Conservation (phyloP, 2,113 vertebrate genomes). For the Electrona antarctica region DNA sequence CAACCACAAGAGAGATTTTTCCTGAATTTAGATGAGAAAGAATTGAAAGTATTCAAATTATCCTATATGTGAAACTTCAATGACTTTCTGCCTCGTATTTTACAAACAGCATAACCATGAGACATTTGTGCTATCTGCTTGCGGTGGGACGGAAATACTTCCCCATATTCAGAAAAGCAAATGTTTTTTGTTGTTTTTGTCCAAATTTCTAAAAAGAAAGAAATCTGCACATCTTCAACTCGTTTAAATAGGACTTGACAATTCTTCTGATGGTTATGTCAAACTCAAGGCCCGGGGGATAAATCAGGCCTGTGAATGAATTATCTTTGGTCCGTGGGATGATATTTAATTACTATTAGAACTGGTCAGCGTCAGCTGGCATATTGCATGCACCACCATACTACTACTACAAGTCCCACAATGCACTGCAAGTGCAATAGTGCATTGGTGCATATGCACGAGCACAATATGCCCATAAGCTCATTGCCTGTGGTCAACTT, state of each 20-base stretch:
- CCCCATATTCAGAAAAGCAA: slow-evolving; percentile 30
- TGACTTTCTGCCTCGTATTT: slow-evolving; percentile 34
- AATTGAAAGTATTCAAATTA: slow-evolving; percentile 31
- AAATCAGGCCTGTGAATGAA: too few relatives aligned
- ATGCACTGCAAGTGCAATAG: too few relatives aligned
- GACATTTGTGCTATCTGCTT: slow-evolving; percentile 43
- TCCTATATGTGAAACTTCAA: slow-evolving; percentile 14
- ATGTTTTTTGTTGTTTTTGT: slow-evolving; percentile 29
- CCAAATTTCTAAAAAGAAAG: slow-evolving; percentile 40
- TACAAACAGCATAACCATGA: slow-evolving; percentile 37
- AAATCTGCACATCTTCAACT: slow-evolving; percentile 31
- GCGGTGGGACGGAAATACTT: slow-evolving; percentile 14
- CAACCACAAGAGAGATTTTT: slow-evolving; percentile 20
- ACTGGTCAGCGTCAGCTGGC: too few relatives aligned
- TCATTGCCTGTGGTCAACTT: too few relatives aligned
- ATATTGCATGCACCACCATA: too few relatives aligned
- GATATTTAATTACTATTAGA: too few relatives aligned
- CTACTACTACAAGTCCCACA: too few relatives aligned
- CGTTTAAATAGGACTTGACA: slow-evolving; percentile 20
- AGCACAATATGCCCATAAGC: too few relatives aligned
- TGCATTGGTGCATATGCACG: too few relatives aligned
- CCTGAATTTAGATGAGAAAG: slow-evolving; percentile 23
- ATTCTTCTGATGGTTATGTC: slow-evolving; percentile 48
- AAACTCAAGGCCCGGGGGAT: background rate
- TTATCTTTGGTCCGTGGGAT: too few relatives aligned